Conservation (phyloP, 2,888 invertebrate species). For the Periphyllus acericola region DNA sequence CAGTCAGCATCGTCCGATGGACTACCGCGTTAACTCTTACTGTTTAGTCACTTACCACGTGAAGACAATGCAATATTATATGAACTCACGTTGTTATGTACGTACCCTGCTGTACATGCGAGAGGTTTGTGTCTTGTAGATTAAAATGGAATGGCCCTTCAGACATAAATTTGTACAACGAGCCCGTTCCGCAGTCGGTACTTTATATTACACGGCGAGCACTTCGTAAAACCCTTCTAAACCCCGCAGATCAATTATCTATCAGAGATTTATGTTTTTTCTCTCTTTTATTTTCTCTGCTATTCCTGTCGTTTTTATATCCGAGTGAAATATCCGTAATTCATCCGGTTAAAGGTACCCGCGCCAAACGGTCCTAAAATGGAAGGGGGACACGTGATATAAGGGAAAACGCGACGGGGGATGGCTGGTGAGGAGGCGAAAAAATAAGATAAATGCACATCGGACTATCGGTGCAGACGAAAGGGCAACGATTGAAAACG, state of each 20-base stretch:
- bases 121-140: constrained; percentile 14
- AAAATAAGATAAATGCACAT: constrained; percentile 53
- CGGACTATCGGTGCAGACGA: constrained; percentile 22
- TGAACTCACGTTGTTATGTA: background rate
- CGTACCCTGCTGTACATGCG: background rate
- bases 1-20: background rate
- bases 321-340: constrained; percentile 35
- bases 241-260: constrained; percentile 44
- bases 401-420: background rate
- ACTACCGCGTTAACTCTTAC: background rate
- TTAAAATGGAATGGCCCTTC: constrained; percentile 31
- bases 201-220: constrained; percentile 29
- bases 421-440: background rate
- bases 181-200: constrained; percentile 24
- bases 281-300: background rate
- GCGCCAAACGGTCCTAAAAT: background rate
- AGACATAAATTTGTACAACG: constrained; percentile 46
- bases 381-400: background rate
- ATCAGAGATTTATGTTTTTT: constrained; percentile 38
- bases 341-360: constrained; percentile 10
- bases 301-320: background rate
- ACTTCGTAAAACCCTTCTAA: constrained; percentile 24
- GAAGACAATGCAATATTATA: background rate
- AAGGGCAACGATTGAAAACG: constrained; percentile 53
- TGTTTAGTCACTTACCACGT: background rate